A percentile compares a stretch with the other conserved stretches of the same genome.
Evolutionary conservation across 2,797 vertebrate species (phyloP).

Genomic region (Scyliorhinus canicula): DNA sequence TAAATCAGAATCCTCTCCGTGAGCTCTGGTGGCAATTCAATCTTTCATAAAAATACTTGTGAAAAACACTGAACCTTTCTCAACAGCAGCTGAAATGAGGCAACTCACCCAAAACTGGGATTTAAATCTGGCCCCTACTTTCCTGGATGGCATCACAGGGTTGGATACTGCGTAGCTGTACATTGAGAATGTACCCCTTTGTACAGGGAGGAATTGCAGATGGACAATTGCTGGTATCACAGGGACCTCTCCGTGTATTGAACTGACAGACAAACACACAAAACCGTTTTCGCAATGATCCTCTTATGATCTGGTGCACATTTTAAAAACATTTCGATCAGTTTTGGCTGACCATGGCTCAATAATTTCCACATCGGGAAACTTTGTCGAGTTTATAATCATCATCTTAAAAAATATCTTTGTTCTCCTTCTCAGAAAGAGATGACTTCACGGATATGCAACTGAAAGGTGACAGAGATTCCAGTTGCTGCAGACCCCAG

Average conservation of each 20-base stretch:
- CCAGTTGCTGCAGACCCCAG: conserved; percentile 40
- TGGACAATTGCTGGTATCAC: not conserved
- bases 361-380: not conserved
- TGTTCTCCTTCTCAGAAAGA: conserved; percentile 62
- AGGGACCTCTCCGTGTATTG: not conserved
- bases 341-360: not conserved
- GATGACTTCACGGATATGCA: conserved; percentile 65
- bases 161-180: not conserved
- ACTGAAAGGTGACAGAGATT: conserved; percentile 49
- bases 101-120: not conserved
- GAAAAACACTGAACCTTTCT: no score
- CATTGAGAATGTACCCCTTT: not conserved
- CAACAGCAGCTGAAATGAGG: not conserved
- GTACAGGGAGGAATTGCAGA: not conserved
- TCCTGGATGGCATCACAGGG: not conserved
- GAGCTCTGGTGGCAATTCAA: no score
- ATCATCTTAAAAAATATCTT: not conserved
- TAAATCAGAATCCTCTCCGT: no score
- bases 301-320: not conserved
- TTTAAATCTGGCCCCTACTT: not conserved
- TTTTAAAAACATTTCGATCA: not conserved
- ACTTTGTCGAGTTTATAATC: not conserved
- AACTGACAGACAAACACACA: not conserved
- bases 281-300: not conserved
- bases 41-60: no score